Evolutionary conservation across 2,797 vertebrate genomes (phyloP), one percentile per base, ranked within the genome.

Genomic region (Hemibagrus guttatus): DNA sequence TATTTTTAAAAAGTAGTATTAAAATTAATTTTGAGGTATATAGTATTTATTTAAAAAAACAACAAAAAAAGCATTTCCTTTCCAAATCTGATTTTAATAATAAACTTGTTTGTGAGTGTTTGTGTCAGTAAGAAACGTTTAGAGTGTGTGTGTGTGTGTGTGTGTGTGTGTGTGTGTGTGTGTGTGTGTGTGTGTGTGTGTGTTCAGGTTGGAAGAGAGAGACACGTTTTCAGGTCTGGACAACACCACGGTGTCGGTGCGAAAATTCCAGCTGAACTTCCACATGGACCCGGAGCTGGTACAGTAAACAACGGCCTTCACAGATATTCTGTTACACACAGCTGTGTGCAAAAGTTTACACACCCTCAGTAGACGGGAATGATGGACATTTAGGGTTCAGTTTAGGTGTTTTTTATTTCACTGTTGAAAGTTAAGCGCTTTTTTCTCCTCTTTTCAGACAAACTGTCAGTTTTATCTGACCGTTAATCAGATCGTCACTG

Each of bases 261-360:
- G 61, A 59, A 81, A 87, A 75, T 89, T 83, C 54, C 81, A 87
- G 42, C 76, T 90, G 49, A 78, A 86, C 14, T 90, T 90, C 14
- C 64, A 90, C 85, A 88, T 87, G 90, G 85, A 85, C 35, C n/a
- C 84, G 61, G 86, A 91, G n/a, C 84, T 90, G 90, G 89, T 91
- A 89, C 52, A 63, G 26, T 0, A 16, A 14, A 83, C 2, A 58
- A 12, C 8, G 14, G 14, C 64, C 64, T 66, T 66, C 21, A 13
- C 26, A 21, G 3, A 39, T 21, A 13, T 49, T 26, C 71, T 74
- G 12, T 49, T 52, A 26, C 6, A 59, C 3, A 81, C 39, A 17
- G 0, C 80, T 17, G 59, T 28, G 42, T 66, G 80, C 17, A 64
- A 68, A 82, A 28, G 6, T 81, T 39, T 81, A 56, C 28, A 31